phyloP scores from a whole-genome alignment of 2,888 invertebrate species.

The Chymomyza caudatula region DNA sequence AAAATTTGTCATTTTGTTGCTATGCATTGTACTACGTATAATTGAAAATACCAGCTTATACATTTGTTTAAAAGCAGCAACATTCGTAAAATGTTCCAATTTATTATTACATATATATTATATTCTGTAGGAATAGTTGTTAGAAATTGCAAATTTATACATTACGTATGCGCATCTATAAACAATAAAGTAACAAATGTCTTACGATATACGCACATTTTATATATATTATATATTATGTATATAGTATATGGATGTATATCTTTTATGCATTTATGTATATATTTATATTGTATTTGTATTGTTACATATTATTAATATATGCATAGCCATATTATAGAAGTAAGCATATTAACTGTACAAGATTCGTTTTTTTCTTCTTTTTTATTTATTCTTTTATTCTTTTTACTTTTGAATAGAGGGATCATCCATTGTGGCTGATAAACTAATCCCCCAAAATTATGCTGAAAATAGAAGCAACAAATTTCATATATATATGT shows the following conservation, averaged over 20 bases:
- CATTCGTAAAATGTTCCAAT: conserved; percentile 55
- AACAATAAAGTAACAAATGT: conserved; percentile 65
- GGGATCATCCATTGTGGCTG: conserved; percentile 34
- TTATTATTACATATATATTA: conserved; percentile 40
- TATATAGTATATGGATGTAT: conserved; percentile 11
- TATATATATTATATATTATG: conserved; percentile 14
- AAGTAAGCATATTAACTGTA: conserved; percentile 66
- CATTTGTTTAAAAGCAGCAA: conserved; percentile 57
- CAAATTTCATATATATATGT: neutral
- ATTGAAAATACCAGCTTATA: conserved; percentile 28
- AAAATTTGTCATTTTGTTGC: conserved; percentile 36
- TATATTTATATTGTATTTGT: conserved; percentile 19
- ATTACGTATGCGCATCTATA: conserved; percentile 49
- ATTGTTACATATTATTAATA: conserved; percentile 45
- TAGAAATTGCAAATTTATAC: conserved; percentile 44
- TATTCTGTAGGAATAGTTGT: conserved; percentile 36
- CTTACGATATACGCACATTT: conserved; percentile 54
- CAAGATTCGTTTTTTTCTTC: conserved; percentile 43
- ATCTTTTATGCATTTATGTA: conserved; percentile 17
- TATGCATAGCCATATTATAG: conserved; percentile 58
- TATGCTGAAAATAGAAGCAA: conserved; percentile 16
- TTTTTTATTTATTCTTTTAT: conserved; percentile 18
- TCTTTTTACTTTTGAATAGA: conserved; percentile 26
- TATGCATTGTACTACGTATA: conserved; percentile 25
- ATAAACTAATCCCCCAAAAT: conserved; percentile 26